Conservation (phyloP, 2,888 invertebrate genomes). For the Horisme vitalbata region DNA sequence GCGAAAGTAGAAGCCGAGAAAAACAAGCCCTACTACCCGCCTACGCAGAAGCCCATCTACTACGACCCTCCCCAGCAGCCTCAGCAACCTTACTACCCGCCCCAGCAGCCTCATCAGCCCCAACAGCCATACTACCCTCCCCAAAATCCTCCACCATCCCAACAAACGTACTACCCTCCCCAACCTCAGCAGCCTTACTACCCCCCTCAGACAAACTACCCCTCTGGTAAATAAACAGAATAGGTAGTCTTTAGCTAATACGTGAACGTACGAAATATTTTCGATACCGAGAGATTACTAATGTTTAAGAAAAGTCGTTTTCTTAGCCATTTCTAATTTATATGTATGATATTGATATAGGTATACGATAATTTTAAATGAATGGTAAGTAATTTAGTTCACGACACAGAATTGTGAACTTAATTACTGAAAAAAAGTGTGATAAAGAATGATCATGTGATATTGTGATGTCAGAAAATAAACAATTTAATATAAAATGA, state of each 20-base stretch:
- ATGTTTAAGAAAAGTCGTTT: conserved; percentile 22
- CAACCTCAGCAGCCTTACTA: conserved; percentile 34
- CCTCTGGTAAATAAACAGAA: conserved; percentile 30
- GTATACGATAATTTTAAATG: conserved; percentile 44
- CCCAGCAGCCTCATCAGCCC: conserved; percentile 31
- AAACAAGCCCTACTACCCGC: conserved; percentile 42
- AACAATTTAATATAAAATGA: conserved; percentile 38
- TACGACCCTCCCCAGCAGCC: conserved; percentile 31
- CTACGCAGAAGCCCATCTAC: conserved; percentile 18
- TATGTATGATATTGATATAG: conserved; percentile 28
- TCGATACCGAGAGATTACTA: conserved; percentile 27
- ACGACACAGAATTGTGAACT: conserved; percentile 72
- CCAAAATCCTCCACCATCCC: conserved; percentile 32
- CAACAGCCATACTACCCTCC: conserved; percentile 36
- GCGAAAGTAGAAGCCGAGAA: conserved; percentile 45
- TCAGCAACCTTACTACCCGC: conserved; percentile 33
- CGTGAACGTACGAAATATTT: conserved; percentile 34
- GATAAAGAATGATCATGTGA: conserved; percentile 52
- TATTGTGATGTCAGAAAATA: conserved; percentile 51
- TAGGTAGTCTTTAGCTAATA: conserved; percentile 17
- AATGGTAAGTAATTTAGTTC: conserved; percentile 59
- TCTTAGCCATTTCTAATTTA: conserved; percentile 31
- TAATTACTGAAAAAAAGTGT: conserved; percentile 57
- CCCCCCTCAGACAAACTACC: conserved; percentile 28
- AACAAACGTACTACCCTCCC: conserved; percentile 35